phyloP scores from a whole-genome alignment of 2,113 vertebrate species.

The Callionymus lyra region DNA sequence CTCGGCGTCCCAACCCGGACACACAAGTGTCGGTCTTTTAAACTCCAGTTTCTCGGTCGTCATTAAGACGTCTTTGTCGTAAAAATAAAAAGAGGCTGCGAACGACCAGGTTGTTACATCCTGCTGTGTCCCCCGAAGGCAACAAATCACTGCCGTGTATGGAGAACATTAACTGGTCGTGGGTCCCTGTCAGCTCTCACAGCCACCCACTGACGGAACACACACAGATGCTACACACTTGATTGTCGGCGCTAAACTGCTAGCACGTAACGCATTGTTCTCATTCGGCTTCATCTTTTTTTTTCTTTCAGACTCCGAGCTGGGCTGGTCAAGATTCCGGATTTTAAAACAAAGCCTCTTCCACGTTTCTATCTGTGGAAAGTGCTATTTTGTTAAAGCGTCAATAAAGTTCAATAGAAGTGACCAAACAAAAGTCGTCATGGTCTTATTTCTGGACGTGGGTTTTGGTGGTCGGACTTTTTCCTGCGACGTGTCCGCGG shows the following conservation, averaged over 20 bases:
- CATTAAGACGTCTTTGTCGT: constrained; percentile 48
- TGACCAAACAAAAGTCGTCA: constrained; percentile 49
- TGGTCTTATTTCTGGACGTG: constrained; percentile 64
- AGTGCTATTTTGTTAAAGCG: constrained; percentile 36
- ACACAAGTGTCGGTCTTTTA: constrained; percentile 26
- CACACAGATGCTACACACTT: constrained; percentile 34
- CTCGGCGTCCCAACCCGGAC: constrained; percentile 27
- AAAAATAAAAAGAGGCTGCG: constrained; percentile 54
- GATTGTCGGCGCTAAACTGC: constrained; percentile 45
- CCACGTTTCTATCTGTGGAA: constrained; percentile 10
- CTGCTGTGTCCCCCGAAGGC: constrained; percentile 52
- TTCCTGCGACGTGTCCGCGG: constrained; percentile 58
- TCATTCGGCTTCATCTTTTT: constrained; percentile 30
- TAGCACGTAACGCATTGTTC: constrained; percentile 45
- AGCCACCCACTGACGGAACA: constrained; percentile 41
- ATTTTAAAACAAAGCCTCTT: constrained; percentile 41
- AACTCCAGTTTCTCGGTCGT: constrained; percentile 15
- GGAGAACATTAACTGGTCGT: constrained; percentile 48
- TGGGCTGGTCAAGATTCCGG: constrained; percentile 55
- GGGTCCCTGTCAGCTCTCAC: constrained; percentile 47
- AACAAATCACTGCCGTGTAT: constrained; percentile 53
- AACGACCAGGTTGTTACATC: constrained; percentile 49
- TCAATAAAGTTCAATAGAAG: constrained; percentile 66
- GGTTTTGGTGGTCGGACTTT: constrained; percentile 53
- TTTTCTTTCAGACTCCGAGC: constrained; percentile 49